These are phyloP conservation scores for Tenthredo scrophulariae DNA, from an alignment of 2,888 invertebrate genomes.

Conservation along the genomic window DNA sequence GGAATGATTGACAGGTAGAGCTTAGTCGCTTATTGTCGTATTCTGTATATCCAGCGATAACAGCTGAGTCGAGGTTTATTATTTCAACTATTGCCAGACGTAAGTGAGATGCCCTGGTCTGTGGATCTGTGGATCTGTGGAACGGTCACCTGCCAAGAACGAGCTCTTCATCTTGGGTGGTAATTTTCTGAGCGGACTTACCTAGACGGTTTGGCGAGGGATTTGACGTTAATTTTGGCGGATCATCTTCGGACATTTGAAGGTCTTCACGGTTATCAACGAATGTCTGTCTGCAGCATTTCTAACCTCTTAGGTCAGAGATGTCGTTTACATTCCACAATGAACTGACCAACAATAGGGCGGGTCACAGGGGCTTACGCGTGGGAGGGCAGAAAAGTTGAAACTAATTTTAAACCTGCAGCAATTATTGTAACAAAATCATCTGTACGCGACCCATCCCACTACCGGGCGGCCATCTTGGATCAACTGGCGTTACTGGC, in stretches of 20 bases:
- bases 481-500: slow-evolving; percentile 48
- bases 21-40: not conserved
- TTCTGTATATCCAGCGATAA: not conserved
- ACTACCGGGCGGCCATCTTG: slow-evolving; percentile 53
- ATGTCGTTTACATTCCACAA: slow-evolving; percentile 16
- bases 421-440: slow-evolving; percentile 19
- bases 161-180: not conserved
- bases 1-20: slow-evolving; percentile 43
- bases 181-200: not conserved
- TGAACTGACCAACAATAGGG: not conserved
- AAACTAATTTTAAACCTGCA: not conserved
- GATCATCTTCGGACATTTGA: slow-evolving; percentile 41
- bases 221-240: slow-evolving; percentile 35
- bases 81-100: not conserved
- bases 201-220: not conserved
- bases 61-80: not conserved
- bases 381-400: not conserved
- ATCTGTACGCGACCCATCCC: slow-evolving; percentile 47
- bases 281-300: slow-evolving; percentile 9
- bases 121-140: slow-evolving; percentile 57
- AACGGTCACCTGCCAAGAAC: not conserved
- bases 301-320: slow-evolving; percentile 36
- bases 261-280: slow-evolving; percentile 30
- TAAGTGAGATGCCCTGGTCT: not conserved
- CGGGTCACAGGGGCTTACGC: not conserved